phyloP scores from a whole-genome alignment of 2,888 invertebrate genomes.

The Tuta absoluta region DNA sequence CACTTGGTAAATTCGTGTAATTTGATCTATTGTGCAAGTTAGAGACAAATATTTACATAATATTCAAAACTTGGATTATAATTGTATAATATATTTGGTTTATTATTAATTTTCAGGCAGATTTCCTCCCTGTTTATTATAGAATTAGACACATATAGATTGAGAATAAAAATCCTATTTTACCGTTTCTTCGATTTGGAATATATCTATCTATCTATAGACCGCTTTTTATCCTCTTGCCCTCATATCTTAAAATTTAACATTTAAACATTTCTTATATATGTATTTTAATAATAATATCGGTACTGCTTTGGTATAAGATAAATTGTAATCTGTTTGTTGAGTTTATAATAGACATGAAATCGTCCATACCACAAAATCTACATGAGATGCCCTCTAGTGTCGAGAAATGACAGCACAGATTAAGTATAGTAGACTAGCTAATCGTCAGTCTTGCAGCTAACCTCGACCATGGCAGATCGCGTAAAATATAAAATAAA shows the following conservation, averaged over 20 bases:
- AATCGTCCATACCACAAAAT: too few species aligned
- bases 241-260: conserved; percentile 36
- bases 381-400: too few species aligned
- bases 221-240: neutral
- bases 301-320: conserved; percentile 42
- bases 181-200: neutral
- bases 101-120: conserved; percentile 27
- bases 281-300: conserved; percentile 58
- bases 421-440: too few species aligned
- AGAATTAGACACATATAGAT: neutral
- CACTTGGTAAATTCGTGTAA: too few species aligned
- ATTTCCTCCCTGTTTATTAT: neutral
- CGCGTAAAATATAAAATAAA: too few species aligned
- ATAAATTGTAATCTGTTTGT: conserved; percentile 53
- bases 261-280: conserved; percentile 23
- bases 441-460: too few species aligned
- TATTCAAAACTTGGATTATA: neutral
- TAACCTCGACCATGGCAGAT: too few species aligned
- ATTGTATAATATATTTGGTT: neutral
- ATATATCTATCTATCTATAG: neutral
- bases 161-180: neutral
- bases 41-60: too few species aligned
- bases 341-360: too few species aligned
- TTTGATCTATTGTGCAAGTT: too few species aligned
- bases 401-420: too few species aligned